phyloP scores from a whole-genome alignment of 2,888 invertebrate species.

The Rotaria magnacalcarata region DNA sequence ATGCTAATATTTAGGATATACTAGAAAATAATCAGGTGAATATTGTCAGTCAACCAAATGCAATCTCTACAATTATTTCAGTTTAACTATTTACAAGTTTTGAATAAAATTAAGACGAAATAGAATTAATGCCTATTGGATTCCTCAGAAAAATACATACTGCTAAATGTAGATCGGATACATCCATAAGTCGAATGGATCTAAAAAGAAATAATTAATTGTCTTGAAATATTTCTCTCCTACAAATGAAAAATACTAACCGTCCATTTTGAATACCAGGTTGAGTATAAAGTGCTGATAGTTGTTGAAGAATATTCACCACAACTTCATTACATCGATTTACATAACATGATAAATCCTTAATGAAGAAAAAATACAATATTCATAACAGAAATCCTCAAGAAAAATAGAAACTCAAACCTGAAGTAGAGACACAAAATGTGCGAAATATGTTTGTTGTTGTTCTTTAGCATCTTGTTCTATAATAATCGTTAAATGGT shows the following conservation, averaged over 20 bases:
- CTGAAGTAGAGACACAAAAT: conserved; percentile 62
- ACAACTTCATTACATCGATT: conserved; percentile 70
- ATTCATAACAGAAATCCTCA: background rate
- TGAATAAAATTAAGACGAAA: too few relatives aligned
- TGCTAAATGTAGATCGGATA: conserved; percentile 59
- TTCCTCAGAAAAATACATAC: conserved; percentile 49
- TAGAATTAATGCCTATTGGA: too few relatives aligned
- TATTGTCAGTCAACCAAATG: too few relatives aligned
- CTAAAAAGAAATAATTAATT: conserved; percentile 37
- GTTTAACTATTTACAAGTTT: too few relatives aligned
- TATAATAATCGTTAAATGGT: conserved; percentile 46
- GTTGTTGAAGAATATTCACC: conserved; percentile 70
- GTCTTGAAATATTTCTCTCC: background rate
- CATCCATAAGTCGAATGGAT: conserved; percentile 56
- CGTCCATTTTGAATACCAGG: background rate
- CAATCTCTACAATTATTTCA: too few relatives aligned
- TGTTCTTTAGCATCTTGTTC: conserved; percentile 60
- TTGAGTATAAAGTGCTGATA: conserved; percentile 53
- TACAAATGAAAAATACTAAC: background rate
- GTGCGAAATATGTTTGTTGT: conserved; percentile 61
- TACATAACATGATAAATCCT: conserved; percentile 68
- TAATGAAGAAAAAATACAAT: background rate
- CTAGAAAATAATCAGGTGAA: too few relatives aligned
- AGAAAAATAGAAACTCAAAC: conserved; percentile 49
- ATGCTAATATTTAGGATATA: too few relatives aligned